phyloP scores from a whole-genome alignment of 2,888 invertebrate species.

The Lamellibrachia satsuma region DNA sequence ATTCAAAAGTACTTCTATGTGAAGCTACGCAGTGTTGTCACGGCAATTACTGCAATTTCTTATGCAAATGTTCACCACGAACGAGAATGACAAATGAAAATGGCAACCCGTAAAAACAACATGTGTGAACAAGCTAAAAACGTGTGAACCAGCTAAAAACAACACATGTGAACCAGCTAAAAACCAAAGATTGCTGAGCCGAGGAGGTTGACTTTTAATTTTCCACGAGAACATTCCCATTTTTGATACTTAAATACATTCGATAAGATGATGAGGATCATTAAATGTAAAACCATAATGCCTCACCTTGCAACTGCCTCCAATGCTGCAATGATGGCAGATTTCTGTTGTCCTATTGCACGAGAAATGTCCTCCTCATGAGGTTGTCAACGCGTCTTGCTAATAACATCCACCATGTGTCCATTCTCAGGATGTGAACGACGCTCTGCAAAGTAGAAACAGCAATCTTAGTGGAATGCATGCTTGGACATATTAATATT shows the following conservation, averaged over 20 bases:
- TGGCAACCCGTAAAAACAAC: no score
- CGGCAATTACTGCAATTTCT: no score
- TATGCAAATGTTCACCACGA: no score
- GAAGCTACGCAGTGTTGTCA: no score
- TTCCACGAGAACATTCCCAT: no score
- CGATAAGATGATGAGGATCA: background rate
- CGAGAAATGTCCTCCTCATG: background rate
- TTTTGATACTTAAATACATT: background rate
- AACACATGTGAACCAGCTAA: no score
- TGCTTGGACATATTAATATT: background rate
- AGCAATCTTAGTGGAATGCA: background rate
- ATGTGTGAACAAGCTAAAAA: no score
- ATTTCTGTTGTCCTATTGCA: background rate
- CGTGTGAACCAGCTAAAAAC: no score
- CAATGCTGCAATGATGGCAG: conserved; percentile 6
- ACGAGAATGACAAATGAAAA: no score
- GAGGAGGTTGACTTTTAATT: no score
- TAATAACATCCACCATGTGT: background rate
- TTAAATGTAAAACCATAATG: background rate
- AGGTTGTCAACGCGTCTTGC: background rate
- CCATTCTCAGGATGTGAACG: background rate
- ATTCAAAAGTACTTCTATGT: no score
- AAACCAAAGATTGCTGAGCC: no score
- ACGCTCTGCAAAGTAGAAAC: background rate
- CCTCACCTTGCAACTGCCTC: background rate